Base-by-base conservation (phyloP, 2,113 vertebrate species). In the Cyprinodon tularosa region DNA sequence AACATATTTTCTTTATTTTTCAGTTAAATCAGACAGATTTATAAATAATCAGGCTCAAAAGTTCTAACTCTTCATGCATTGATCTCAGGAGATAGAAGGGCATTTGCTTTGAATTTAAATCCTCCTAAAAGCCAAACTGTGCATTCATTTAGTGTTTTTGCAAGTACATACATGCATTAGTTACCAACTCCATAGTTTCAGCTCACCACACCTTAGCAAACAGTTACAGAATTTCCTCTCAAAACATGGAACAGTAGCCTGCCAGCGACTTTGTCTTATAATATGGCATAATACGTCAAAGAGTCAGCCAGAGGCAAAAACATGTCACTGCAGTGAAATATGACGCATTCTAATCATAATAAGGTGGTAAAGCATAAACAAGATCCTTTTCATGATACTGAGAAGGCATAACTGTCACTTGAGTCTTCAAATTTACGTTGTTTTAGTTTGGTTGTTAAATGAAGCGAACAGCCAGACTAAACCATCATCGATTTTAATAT, bases 151-250 rank as follows among this genome's bases (percentile, higher is more conserved):
- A 0, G 12, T 74, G 39, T 62, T 64, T 48, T 74, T 71, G 70
- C 85, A 68, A 83, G 85, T 87, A 77, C 68, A 59, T 69, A 78
- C 83, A 78, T 22, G 70, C 44, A 61, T 62, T 42, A 22, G 39
- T 15, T 78, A 57, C 40, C 57, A 72, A 66, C 69, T 53, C 40
- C 14, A 42, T 80, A 85, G 85, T 68, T 70, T 85, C 29, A 78
- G 71, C 63, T 72, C 68, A 72, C 84, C 87, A 80, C 88, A 84
- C 83, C 88, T 71, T 14, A n/a, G 50, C 63, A 71, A 82, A 76
- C 60, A 78, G 39, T 76, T 76, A 69, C 11, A 40, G 40, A 75
- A 53, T 37, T 65, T 37, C 12, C 72, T 11, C 77, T 86, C 36
- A 67, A 62, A 62, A 67, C 66, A 77, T 39, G 50, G 57, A 5